Conservation (phyloP, 1,140 invertebrate genomes). For the Oryzaephilus surinamensis region DNA sequence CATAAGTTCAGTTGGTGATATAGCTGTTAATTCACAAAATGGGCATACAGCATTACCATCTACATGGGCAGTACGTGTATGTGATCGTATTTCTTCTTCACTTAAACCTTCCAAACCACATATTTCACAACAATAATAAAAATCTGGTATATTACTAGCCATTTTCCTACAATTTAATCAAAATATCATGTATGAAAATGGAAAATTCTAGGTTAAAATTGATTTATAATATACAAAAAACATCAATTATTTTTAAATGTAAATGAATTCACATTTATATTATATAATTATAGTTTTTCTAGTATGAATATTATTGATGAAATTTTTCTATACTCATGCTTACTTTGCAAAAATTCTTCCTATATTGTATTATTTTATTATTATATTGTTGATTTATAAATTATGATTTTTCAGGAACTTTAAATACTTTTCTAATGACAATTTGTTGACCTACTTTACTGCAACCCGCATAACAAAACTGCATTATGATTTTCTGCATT, state of each 20-base stretch:
- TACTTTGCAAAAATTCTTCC: background rate
- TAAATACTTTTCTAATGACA: background rate
- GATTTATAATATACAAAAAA: too few relatives aligned
- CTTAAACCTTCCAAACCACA: slow-evolving; percentile 68
- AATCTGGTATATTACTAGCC: slow-evolving; percentile 34
- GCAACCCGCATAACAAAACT: slow-evolving; percentile 19
- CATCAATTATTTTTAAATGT: background rate
- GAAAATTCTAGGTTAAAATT: background rate
- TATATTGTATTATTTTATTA: background rate
- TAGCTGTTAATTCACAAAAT: slow-evolving; percentile 66
- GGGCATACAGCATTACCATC: slow-evolving; percentile 67
- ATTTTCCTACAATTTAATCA: slow-evolving; percentile 13
- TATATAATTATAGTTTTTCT: too few relatives aligned
- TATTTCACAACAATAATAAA: slow-evolving; percentile 60
- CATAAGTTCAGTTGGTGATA: slow-evolving; percentile 61
- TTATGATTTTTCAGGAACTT: background rate
- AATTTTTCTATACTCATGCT: too few relatives aligned
- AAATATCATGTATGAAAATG: background rate
- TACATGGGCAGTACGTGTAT: slow-evolving; percentile 64
- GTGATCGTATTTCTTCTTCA: slow-evolving; percentile 67
- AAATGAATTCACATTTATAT: too few relatives aligned
- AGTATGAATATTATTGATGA: too few relatives aligned
- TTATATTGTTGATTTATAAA: background rate
- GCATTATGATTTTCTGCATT: slow-evolving; percentile 19
- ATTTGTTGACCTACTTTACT: slow-evolving; percentile 22